Base-by-base conservation (phyloP, 2,888 invertebrate genomes). In the Pharmacophagus antenor region DNA sequence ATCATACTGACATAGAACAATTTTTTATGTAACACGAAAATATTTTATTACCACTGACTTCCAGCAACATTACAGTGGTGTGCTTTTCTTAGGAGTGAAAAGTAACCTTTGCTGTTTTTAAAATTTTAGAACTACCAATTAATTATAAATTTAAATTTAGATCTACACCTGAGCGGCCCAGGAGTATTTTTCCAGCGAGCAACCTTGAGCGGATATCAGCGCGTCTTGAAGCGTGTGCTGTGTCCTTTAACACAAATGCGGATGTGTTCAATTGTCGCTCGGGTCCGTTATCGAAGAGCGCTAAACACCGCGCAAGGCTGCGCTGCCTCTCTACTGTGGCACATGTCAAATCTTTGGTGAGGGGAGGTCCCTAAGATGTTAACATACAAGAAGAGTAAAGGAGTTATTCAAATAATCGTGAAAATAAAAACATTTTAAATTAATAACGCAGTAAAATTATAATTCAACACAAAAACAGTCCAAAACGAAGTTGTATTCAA, bases 211-310 rank as follows among this genome's bases (percentile, higher is more conserved):
- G 67, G 75, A 80, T 84, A 86, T 85, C 80, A 85, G 77, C 79
- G 72, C 80, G 82, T 86, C 86, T 88, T 86, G 74, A 71, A 84
- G 79, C 85, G 83, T 82, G 82, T 82, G 86, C 84, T 84, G 77
- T 79, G 88, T 86, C 88, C 85, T 88, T 84, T 86, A 80, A 79
- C 77, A 81, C 80, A 88, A 89, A 88, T 88, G 88, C 89, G 89
- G 89, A 90, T 89, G 88, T 82, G 77, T 67, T 81, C 89, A 89
- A 89, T 89, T 90, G 88, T 70, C 74, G 76, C 77, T 74, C 70
- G 74, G 78, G 78, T 42, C 81, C 78, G 85, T 80, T 84, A 88
- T 87, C 84, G 85, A 88, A 87, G 80, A 77, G 86, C 88, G 86
- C 79, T 86, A 87, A 89, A 88, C 88, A 87, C 78, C 77, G 75